A percentile compares a stretch with the other conserved stretches of the same genome.
These are phyloP conservation scores for Caerostris darwini DNA, from an alignment of 1,140 invertebrate genomes.

Conservation along the genomic window DNA sequence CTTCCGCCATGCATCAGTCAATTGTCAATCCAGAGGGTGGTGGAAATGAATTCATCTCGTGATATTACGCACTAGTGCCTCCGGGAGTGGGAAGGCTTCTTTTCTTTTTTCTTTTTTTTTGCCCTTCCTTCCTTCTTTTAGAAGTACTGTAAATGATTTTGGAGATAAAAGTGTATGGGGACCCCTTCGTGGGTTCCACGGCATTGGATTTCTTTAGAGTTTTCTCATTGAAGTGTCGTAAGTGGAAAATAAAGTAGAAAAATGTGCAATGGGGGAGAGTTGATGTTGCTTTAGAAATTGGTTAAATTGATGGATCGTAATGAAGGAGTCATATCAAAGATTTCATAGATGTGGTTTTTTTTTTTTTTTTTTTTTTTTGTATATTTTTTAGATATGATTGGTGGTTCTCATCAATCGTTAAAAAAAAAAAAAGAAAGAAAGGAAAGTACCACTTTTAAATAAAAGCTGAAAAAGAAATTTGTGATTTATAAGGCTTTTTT, in stretches of 20 bases:
- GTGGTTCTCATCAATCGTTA: too few relatives aligned
- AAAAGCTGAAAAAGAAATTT: too few relatives aligned
- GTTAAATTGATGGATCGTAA: too few relatives aligned
- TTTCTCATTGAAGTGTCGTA: background rate
- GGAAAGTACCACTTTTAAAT: too few relatives aligned
- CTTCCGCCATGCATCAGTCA: background rate
- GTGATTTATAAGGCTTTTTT: too few relatives aligned
- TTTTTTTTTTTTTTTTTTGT: too few relatives aligned
- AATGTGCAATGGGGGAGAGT: background rate
- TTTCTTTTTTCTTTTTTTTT: background rate
- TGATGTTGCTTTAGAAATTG: too few relatives aligned
- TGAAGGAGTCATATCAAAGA: too few relatives aligned
- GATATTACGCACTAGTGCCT: background rate
- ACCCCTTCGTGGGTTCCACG: background rate
- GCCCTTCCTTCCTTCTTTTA: background rate
- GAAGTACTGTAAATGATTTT: constrained; percentile 1
- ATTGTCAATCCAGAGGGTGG: background rate
- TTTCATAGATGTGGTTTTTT: too few relatives aligned
- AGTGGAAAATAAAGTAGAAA: background rate
- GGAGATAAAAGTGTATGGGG: background rate
- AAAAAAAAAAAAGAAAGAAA: too few relatives aligned
- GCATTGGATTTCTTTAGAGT: background rate
- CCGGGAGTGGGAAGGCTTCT: background rate
- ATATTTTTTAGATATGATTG: too few relatives aligned
- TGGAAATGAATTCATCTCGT: constrained; percentile 55